These are phyloP conservation scores for Artemia franciscana DNA, from an alignment of 1,140 invertebrate genomes.

Conservation along the genomic window DNA sequence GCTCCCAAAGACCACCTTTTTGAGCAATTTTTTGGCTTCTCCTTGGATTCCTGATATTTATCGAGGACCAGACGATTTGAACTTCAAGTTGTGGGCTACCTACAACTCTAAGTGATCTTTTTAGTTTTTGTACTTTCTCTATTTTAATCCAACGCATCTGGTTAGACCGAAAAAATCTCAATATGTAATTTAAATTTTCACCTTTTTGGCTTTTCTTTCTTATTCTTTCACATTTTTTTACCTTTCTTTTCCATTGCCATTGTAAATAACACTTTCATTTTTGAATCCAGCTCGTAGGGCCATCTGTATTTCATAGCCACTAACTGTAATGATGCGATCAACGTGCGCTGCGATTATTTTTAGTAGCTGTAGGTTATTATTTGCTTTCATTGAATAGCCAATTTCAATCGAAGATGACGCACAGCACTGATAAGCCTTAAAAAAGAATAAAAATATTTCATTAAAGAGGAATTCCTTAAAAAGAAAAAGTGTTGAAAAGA, in stretches of 20 bases:
- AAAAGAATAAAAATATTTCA: too few relatives aligned
- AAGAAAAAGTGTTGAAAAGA: too few relatives aligned
- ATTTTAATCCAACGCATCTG: background rate
- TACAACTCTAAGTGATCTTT: background rate
- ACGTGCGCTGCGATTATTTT: conserved; percentile 15
- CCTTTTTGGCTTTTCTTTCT: too few relatives aligned
- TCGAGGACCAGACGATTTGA: too few relatives aligned
- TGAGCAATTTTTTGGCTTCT: too few relatives aligned
- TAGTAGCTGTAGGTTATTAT: conserved; percentile 18
- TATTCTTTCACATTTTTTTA: conserved; percentile 8
- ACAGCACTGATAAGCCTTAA: background rate
- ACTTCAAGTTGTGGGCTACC: too few relatives aligned
- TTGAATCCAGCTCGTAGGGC: conserved; percentile 18
- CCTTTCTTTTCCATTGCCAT: conserved; percentile 22
- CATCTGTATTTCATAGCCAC: conserved; percentile 20
- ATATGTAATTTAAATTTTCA: too few relatives aligned
- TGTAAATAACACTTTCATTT: conserved; percentile 17
- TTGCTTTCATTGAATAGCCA: conserved; percentile 20
- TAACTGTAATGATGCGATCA: conserved; percentile 18
- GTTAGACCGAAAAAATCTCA: too few relatives aligned
- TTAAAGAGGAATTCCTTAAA: too few relatives aligned
- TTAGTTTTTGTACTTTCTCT: background rate
- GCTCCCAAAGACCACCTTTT: too few relatives aligned
- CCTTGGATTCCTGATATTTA: too few relatives aligned
- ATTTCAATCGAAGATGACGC: background rate